Base-by-base conservation (phyloP, 1,140 invertebrate species). In the Dendroctonus ponderosae region DNA sequence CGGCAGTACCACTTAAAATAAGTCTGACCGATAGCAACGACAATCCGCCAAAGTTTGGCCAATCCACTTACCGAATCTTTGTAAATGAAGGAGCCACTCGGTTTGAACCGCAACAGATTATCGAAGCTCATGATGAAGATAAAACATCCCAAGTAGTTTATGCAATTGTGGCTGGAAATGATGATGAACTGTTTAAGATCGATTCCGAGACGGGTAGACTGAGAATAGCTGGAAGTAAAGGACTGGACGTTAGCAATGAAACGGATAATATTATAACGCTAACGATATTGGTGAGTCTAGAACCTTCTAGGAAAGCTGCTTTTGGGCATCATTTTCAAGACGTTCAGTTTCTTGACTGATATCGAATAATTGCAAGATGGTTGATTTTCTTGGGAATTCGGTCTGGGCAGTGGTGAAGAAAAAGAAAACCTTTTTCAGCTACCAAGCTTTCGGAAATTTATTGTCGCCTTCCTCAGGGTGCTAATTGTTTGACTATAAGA, bases 21-120 rank as follows among this genome's bases (percentile, higher is more conserved):
- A 84, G 86, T 0, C 79, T 97, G 0, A 81, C 82, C 0, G 93
- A 97, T 77, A 88, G 87, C 41, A 96, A 97, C 75, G 95, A 97
- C 78, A 95, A 93, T 74, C 82, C 89, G 0, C 93, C 93, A 0
- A 81, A 84, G 7, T 95, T 95, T 77, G 80, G 84, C 7, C 87
- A 86, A 57, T 80, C 85, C 0, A 81, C 87, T 8, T 94, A 93
- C 77, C 84, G 87, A 6, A 88, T 89, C 0, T 89, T 90, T 5
- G 89, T 95, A 12, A 89, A 94, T 70, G 93, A 96, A 76, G 91
- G 91, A 0, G 85, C 91, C 3, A 81, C 85, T 5, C 88, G 89
- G 66, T 94, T 95, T 72, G 91, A 95, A 68, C 91, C 92, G 0
- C 84, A 86, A n/a, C 67, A 87, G 15, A 70, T 85, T 74, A 84